These are phyloP conservation scores for Hirtodrosophila alboralis DNA, from an alignment of 2,888 invertebrate genomes.

Conservation along the genomic window DNA sequence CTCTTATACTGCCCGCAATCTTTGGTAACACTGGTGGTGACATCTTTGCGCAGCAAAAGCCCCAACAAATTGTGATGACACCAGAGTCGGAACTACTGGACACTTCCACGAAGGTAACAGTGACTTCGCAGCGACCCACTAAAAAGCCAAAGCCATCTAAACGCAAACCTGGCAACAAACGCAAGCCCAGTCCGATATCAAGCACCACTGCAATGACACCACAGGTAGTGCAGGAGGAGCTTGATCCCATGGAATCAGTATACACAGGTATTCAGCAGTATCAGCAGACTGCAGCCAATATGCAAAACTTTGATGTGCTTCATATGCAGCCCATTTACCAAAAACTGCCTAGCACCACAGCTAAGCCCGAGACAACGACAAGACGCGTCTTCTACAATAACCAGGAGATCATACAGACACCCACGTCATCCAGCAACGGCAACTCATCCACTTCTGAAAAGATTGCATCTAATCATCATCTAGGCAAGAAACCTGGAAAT, in stretches of 20 bases:
- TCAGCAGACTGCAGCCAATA: slow-evolving; percentile 73
- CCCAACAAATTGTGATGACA: slow-evolving; percentile 83
- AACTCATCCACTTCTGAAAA: slow-evolving; percentile 42
- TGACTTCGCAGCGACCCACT: slow-evolving; percentile 55
- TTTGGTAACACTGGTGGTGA: slow-evolving; percentile 89
- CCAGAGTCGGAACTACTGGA: slow-evolving; percentile 84
- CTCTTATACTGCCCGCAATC: slow-evolving; percentile 91
- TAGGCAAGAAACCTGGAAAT: slow-evolving; percentile 64
- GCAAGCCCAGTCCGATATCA: slow-evolving; percentile 67
- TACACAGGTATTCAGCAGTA: slow-evolving; percentile 82
- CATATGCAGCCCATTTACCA: slow-evolving; percentile 81
- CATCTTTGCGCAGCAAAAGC: slow-evolving; percentile 86
- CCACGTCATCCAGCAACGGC: slow-evolving; percentile 43
- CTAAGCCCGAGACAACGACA: slow-evolving; percentile 72
- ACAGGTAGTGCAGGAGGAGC: slow-evolving; percentile 76
- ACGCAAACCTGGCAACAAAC: slow-evolving; percentile 77
- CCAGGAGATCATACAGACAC: slow-evolving; percentile 75
- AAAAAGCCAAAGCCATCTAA: slow-evolving; percentile 78
- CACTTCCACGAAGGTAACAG: slow-evolving; percentile 65
- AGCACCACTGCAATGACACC: slow-evolving; percentile 66
- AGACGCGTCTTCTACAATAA: slow-evolving; percentile 81
- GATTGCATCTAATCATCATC: slow-evolving; percentile 37
- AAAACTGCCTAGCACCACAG: slow-evolving; percentile 60
- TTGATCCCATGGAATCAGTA: slow-evolving; percentile 79
- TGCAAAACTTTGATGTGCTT: slow-evolving; percentile 75